phyloP scores from a whole-genome alignment of 2,888 invertebrate species.

The Geophilus truncorum region DNA sequence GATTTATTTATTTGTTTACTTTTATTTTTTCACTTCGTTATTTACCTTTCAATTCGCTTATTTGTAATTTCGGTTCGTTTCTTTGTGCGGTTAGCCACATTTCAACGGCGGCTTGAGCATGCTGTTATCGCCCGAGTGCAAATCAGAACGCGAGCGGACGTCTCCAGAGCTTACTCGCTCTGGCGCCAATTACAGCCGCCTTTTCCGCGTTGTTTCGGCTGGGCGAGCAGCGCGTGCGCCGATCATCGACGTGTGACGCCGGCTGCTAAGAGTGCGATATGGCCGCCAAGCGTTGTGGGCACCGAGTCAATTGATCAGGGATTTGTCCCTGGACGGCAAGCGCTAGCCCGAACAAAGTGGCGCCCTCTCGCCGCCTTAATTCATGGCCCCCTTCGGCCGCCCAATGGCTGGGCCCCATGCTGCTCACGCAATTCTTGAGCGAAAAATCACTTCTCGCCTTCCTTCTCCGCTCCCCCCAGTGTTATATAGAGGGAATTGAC shows the following conservation, averaged over 20 bases:
- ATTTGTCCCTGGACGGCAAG: constrained; percentile 10
- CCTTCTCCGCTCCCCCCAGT: neutral
- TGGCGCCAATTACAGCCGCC: constrained; percentile 8
- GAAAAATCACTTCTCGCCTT: neutral
- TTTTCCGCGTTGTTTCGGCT: constrained; percentile 10
- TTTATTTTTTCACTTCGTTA: neutral
- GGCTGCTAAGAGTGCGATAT: constrained; percentile 5
- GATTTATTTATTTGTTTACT: neutral
- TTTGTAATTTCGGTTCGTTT: neutral
- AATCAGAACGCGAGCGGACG: neutral
- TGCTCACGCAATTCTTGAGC: neutral
- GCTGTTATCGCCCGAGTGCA: constrained; percentile 4
- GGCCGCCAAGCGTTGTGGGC: neutral
- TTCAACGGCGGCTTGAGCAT: neutral
- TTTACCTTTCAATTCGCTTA: too few species aligned
- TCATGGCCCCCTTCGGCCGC: constrained; percentile 13
- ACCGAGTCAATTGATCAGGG: constrained; percentile 15
- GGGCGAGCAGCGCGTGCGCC: constrained; percentile 6
- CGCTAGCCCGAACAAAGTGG: constrained; percentile 3
- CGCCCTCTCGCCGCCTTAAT: constrained; percentile 3
- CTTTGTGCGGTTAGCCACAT: neutral
- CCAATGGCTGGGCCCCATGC: neutral
- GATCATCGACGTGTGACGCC: constrained; percentile 9
- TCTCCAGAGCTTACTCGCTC: neutral
- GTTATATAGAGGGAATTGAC: neutral